Evolutionary conservation across 1,140 invertebrate species (phyloP).

Genomic region (Eurytemora carolleeae): DNA sequence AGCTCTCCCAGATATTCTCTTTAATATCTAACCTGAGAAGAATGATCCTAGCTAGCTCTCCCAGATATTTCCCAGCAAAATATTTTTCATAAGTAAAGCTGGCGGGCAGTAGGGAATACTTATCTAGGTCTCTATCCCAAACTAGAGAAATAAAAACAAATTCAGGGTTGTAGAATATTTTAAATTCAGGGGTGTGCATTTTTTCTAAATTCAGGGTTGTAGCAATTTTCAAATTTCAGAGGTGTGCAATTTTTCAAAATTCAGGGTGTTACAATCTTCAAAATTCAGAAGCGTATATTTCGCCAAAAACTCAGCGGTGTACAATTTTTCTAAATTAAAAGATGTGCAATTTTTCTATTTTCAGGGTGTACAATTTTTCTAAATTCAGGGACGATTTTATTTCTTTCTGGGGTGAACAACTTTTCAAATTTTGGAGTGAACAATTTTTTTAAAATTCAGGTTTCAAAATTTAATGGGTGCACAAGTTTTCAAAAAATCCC

Average conservation of each 20-base stretch:
- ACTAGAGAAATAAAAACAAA: neutral
- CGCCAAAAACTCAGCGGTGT: neutral
- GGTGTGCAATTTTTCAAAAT: neutral
- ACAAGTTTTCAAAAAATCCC: too few relatives aligned
- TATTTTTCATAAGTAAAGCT: slow-evolving; percentile 42
- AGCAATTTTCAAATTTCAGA: neutral
- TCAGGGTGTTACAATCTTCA: neutral
- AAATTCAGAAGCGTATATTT: neutral
- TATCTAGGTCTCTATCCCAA: slow-evolving; percentile 2
- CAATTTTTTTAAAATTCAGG: too few relatives aligned
- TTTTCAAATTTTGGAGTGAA: too few relatives aligned
- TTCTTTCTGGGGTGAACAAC: too few relatives aligned
- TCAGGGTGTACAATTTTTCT: too few relatives aligned
- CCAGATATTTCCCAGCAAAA: slow-evolving; percentile 82
- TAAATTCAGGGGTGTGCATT: neutral
- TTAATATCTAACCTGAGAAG: slow-evolving; percentile 30
- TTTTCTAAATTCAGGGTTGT: neutral
- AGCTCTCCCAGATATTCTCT: too few relatives aligned
- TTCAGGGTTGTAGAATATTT: neutral
- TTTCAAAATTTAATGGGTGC: too few relatives aligned
- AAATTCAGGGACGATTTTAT: too few relatives aligned
- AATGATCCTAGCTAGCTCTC: slow-evolving; percentile 39
- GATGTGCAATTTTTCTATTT: too few relatives aligned
- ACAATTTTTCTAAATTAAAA: too few relatives aligned
- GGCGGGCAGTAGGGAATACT: slow-evolving; percentile 3